Evolutionary conservation across 2,113 vertebrate species (phyloP), one percentile per base, ranked within the genome.

Genomic region (Haemorhous mexicanus): DNA sequence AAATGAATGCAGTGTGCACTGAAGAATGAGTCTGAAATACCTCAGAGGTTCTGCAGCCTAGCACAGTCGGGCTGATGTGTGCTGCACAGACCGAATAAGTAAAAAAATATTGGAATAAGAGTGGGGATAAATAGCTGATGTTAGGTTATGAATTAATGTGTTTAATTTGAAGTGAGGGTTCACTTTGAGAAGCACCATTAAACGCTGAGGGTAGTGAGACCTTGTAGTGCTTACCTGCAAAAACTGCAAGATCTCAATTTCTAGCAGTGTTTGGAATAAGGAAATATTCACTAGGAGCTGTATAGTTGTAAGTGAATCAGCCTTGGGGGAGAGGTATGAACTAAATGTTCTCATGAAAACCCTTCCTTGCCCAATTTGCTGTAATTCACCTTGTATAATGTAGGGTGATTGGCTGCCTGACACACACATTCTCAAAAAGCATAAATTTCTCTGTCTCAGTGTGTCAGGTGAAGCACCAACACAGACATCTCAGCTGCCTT

Each of bases 271-370:
- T 61, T 73, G 49, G 32, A 72, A n/a, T 43, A 47, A 53, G 23
- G 18, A 81, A 69, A 28, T 69, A 73, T 2, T 84, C 23, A 21
- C 14, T 69, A 46, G 26, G 50, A 64, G 23, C 44, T 78, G 3
- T 37, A 37, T 15, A 74, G 13, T 18, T 13, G 5, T n/a, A 63
- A 56, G 35, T 58, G 63, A 77, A 55, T 82, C 39, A 77, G 50
- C 27, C 35, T 41, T 50, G 5, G 0, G 0, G 52, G 4, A 5
- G 19, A 68, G 11, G 2, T 50, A n/a, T 37, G 37, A 58, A 23
- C n/a, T 69, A 47, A 63, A 44, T 35, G 10, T 53, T 63, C n/a
- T 84, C 18, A 9, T 33, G 28, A 33, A 59, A 35, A 67, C 28
- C 9, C 18, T 83, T 87, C 43, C 27, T 19, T 67, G 33, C 32